Percentiles rank a stretch among this genome's conserved stretches.
Conservation (phyloP, 2,113 vertebrate genomes). For the Atlantisia rogersi region DNA sequence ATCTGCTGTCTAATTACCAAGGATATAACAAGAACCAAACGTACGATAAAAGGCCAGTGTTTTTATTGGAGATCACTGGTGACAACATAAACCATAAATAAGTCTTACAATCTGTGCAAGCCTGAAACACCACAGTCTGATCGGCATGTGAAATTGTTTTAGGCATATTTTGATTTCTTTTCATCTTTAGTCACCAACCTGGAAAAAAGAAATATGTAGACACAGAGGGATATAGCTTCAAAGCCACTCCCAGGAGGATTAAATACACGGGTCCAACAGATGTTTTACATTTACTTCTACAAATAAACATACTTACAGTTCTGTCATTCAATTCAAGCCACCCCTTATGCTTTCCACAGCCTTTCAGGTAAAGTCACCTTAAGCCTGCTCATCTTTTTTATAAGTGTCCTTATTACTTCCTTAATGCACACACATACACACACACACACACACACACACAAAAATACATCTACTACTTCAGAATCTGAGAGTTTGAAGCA, state of each 20-base stretch:
- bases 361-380: slow-evolving; percentile 19
- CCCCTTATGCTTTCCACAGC: background rate
- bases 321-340: slow-evolving; percentile 26
- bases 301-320: slow-evolving; percentile 27
- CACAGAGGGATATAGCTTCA: slow-evolving; percentile 20
- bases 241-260: slow-evolving; percentile 30
- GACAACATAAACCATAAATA: slow-evolving; percentile 48
- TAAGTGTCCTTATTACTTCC: background rate
- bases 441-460: background rate
- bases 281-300: slow-evolving; percentile 56
- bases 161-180: slow-evolving; percentile 36
- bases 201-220: background rate
- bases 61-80: slow-evolving; percentile 28
- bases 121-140: background rate
- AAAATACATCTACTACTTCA: background rate
- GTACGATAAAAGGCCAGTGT: background rate
- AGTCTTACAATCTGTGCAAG: background rate
- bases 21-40: slow-evolving; percentile 24
- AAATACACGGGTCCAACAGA: background rate
- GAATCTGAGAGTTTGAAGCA: background rate
- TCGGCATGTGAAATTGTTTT: background rate
- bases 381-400: background rate
- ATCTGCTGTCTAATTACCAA: slow-evolving; percentile 53
- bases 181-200: slow-evolving; percentile 36
- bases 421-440: background rate